phyloP scores from a whole-genome alignment of 2,797 vertebrate genomes.

The Tarsius wallacei region DNA sequence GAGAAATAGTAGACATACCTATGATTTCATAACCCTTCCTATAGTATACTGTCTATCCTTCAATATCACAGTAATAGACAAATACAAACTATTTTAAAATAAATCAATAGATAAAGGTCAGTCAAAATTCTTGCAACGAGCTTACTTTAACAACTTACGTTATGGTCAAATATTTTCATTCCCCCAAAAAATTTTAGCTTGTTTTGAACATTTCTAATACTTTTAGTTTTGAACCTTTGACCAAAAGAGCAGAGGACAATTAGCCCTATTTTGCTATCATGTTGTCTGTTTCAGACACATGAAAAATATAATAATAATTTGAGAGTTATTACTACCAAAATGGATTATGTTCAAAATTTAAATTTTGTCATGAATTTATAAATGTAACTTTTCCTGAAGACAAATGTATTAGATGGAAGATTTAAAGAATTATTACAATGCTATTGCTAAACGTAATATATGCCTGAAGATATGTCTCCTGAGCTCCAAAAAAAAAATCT shows the following conservation, averaged over 20 bases:
- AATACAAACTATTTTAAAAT: background rate
- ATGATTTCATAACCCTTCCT: background rate
- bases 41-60: background rate
- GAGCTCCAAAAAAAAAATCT: background rate
- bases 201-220: background rate
- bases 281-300: background rate
- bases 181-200: background rate
- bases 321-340: background rate
- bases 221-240: background rate
- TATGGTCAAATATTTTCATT: background rate
- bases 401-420: background rate
- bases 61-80: background rate
- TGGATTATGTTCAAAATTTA: background rate
- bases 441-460: slow-evolving; percentile 34
- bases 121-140: slow-evolving; percentile 22
- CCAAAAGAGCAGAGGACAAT: background rate
- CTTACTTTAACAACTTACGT: slow-evolving; percentile 21
- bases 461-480: background rate
- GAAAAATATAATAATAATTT: background rate
- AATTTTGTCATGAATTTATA: slow-evolving; percentile 36
- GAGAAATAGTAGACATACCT: background rate
- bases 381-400: slow-evolving; percentile 35
- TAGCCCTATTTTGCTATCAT: background rate
- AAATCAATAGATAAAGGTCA: background rate
- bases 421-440: slow-evolving; percentile 46